These are phyloP conservation scores for Corbicula japonica DNA, from an alignment of 2,888 invertebrate genomes.

Conservation along the genomic window DNA sequence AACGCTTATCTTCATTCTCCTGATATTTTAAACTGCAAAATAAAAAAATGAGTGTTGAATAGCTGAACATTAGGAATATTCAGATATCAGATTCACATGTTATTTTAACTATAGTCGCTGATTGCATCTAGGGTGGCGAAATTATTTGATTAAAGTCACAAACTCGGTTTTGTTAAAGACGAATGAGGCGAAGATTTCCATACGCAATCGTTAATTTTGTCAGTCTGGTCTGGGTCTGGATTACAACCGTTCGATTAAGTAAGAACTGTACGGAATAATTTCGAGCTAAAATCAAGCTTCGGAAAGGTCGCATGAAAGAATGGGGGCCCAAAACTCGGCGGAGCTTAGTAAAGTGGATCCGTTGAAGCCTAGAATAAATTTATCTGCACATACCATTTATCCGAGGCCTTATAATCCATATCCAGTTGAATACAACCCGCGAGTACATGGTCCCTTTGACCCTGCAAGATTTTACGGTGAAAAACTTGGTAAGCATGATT, in stretches of 20 bases:
- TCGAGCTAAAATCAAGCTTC: not conserved
- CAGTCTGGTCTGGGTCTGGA: too few species aligned
- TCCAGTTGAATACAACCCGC: constrained; percentile 41
- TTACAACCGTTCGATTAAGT: too few species aligned
- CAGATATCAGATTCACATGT: too few species aligned
- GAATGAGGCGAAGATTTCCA: not conserved
- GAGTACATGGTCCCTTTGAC: constrained; percentile 57
- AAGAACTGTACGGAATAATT: not conserved
- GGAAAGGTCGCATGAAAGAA: not conserved
- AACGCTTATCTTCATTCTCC: too few species aligned
- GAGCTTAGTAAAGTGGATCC: not conserved
- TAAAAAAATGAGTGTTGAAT: too few species aligned
- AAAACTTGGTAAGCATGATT: constrained; percentile 7
- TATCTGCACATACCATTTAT: not conserved
- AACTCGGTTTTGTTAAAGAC: not conserved
- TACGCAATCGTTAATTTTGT: not conserved
- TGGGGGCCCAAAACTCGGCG: not conserved
- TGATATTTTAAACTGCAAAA: too few species aligned
- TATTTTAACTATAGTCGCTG: too few species aligned
- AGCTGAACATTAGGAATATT: too few species aligned
- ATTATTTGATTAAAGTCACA: too few species aligned
- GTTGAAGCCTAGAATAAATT: not conserved
- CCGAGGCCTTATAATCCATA: constrained; percentile 42
- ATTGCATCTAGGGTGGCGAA: too few species aligned
- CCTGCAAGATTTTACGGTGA: constrained; percentile 54